A percentile compares a stretch with the other conserved stretches of the same genome.
These are phyloP conservation scores for Sitta carolinensis DNA, from an alignment of 2,797 vertebrate genomes.

Conservation along the genomic window DNA sequence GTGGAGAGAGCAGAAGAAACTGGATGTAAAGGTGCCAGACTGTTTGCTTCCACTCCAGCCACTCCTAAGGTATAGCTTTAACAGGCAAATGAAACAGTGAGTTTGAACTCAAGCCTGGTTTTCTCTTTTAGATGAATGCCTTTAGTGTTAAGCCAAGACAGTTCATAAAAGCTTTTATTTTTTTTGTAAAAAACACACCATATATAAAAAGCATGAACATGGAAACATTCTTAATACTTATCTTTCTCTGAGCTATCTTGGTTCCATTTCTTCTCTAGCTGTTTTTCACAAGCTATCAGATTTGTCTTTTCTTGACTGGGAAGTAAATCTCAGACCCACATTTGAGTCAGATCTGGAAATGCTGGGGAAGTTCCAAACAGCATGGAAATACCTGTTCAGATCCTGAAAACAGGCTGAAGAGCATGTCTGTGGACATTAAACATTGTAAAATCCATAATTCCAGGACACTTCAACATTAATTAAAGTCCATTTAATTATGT, in stretches of 20 bases:
- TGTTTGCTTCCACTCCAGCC: neutral
- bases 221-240: neutral
- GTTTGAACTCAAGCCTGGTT: neutral
- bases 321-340: neutral
- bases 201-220: neutral
- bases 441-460: neutral
- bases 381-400: neutral
- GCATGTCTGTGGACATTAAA: neutral
- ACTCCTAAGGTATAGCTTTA: neutral
- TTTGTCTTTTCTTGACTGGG: neutral
- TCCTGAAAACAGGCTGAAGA: neutral
- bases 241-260: neutral
- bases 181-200: neutral
- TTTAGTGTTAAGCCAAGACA: neutral
- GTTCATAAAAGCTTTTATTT: neutral
- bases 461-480: neutral
- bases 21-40: neutral
- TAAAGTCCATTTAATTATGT: neutral
- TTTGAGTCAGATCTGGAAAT: neutral
- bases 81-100: neutral
- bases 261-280: neutral
- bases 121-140: neutral
- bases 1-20: neutral
- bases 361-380: neutral
- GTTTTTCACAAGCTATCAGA: neutral